Evolutionary conservation across 1,140 invertebrate genomes (phyloP), one percentile per base, ranked within the genome.

Genomic region (Drosophila rufa): DNA sequence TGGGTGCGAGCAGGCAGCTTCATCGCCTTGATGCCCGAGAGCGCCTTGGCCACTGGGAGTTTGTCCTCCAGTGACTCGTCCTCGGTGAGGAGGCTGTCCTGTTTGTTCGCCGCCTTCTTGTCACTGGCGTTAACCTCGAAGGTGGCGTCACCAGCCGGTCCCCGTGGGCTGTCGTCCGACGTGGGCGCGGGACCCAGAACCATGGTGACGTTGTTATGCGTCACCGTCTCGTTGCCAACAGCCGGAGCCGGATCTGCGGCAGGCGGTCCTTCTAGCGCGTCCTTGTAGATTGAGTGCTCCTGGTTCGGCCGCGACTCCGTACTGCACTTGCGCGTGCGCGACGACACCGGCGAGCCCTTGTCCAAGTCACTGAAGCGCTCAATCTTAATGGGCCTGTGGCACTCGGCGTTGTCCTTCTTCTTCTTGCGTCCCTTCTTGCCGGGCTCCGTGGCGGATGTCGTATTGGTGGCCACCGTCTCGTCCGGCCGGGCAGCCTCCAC

Each of bases 291-390:
- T 7, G 91, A 91, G 6, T 65, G 67, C 27, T 79, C 75, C 53
- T 76, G 75, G 3, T 66, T 70, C n/a, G 47, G 48, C 3, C 81
- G 75, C 17, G 62, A 33, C 3, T 46, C 73, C 1, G 50, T 71
- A 69, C 75, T 91, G 36, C 73, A 57, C 40, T 81, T 68, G 33
- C 91, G 91, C 4, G 89, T 92, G 2, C 80, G 80, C 6, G 86
- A 80, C 0, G 91, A 60, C 1, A 92, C 51, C 0, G 91, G 86
- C 11, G 69, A 74, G 11, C 15, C 27, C 42, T 68, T 71, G n/a
- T 82, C 87, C 2, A 92, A 30, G 38, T 82, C 85, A 33, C 91
- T 92, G 9, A 92, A 87, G 2, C 91, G 82, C 70, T 92, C 91
- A 25, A 92, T 67, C 65, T 92, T 92, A 14, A 92, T 92, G 7